Base-by-base conservation (phyloP, 2,888 invertebrate species). In the Pollenia amentaria region DNA sequence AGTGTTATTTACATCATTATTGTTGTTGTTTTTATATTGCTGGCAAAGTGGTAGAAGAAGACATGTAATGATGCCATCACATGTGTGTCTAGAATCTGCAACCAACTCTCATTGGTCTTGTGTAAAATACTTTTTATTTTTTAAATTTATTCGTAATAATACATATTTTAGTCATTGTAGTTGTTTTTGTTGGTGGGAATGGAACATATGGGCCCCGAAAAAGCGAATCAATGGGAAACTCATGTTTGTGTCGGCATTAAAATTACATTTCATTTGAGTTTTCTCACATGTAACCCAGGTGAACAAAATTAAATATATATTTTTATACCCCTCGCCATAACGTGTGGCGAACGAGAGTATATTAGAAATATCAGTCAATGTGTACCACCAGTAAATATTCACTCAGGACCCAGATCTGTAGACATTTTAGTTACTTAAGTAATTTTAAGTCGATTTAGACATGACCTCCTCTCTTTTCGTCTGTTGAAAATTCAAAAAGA, bases 1-100 rank as follows among this genome's bases (percentile, higher is more conserved):
- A 80, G 86, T 87, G 29, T 76, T 76, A 70, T 51, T 82, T 82
- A 60, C 75, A 57, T 81, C 73, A 57, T 42, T 16, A n/a, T 48
- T 65, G 7, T 73, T 29, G 38, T 53, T 64, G n/a, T 40, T 55
- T 42, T 60, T 51, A 55, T 18, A 40, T 18, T 16, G 29, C 18
- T 46, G 70, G 55, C 38, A 46, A 48, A 77, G 64, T 72, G 62
- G 12, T 29, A n/a, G 60, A 69, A 77, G 64, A 64, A 65, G 65
- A 21, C 38, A 10, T 57, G n/a, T 82, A 75, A 82, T 78, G 69
- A 55, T 78, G 64, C 75, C 78, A 75, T 48, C 82, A 82, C 83
- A 79, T 86, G 78, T 83, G 78, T 64, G 46, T 82, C 46, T 46
- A 38, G 44, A 69, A 62, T 73, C 44, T 55, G 55, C 73, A 55